A percentile compares a stretch with the other conserved stretches of the same genome.
Conservation (phyloP, 2,113 vertebrate species). For the Cephalophus harveyi region DNA sequence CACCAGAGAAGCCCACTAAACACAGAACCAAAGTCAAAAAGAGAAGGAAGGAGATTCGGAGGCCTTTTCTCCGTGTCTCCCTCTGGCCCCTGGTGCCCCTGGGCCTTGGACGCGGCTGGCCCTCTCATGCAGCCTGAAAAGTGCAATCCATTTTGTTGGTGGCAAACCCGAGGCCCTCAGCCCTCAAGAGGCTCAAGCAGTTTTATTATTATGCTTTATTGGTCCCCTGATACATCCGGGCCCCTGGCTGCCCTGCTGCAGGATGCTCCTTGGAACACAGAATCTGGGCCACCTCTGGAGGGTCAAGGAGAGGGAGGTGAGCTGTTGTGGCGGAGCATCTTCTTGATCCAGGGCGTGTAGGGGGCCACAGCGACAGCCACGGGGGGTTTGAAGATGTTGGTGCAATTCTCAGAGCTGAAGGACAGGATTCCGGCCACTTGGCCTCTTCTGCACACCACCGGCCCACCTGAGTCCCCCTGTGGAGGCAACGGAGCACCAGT, state of each 20-base stretch:
- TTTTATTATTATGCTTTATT: not conserved
- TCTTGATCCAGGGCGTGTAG: conserved; percentile 42
- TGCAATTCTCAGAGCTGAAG: fast-evolving
- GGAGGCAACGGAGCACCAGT: fast-evolving
- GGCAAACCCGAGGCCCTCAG: fast-evolving
- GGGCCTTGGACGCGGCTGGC: not conserved
- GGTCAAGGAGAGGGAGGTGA: not conserved
- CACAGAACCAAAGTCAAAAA: not conserved
- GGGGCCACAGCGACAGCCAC: conserved; percentile 1
- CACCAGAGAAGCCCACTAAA: not conserved
- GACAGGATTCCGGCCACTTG: not conserved
- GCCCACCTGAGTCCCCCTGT: conserved; percentile 60
- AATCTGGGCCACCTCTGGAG: not conserved
- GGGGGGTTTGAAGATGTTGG: fast-evolving
- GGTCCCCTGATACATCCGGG: not conserved
- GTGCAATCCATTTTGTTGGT: not conserved
- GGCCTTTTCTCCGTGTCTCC: no score
- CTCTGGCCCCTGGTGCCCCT: not conserved
- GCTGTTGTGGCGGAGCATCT: fast-evolving
- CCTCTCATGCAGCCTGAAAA: not conserved
- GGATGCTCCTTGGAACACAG: not conserved
- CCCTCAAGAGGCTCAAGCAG: not conserved
- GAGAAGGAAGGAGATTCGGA: not conserved
- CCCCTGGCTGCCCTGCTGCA: fast-evolving
- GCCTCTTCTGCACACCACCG: conserved; percentile 35